Conservation (phyloP, 2,797 vertebrate genomes). For the Crenichthys baileyi region DNA sequence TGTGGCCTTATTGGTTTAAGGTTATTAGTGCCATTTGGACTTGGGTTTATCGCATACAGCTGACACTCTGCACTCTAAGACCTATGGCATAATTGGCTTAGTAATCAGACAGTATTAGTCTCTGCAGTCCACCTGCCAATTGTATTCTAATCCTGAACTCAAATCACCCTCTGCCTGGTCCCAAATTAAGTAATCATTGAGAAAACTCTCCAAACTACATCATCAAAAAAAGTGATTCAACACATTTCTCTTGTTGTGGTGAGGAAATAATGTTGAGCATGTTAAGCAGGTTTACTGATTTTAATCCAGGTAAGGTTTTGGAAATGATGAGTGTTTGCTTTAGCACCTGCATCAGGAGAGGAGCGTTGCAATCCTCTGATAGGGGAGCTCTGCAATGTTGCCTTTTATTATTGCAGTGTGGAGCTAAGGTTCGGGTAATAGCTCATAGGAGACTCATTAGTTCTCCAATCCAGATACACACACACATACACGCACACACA, state of each 20-base stretch:
- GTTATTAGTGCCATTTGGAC: conserved; percentile 20
- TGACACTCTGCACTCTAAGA: conserved; percentile 37
- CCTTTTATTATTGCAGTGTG: conserved; percentile 67
- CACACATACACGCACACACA: not conserved
- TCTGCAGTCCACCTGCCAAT: conserved; percentile 32
- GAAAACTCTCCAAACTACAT: not conserved
- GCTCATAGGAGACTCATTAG: conserved; percentile 79
- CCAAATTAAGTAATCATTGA: conserved; percentile 10
- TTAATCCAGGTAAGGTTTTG: conserved; percentile 4
- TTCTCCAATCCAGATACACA: conserved; percentile 47
- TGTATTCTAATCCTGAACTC: conserved; percentile 44
- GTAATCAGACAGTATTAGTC: conserved; percentile 49
- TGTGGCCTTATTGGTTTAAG: conserved; percentile 1
- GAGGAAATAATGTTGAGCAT: not conserved
- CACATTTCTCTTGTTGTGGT: not conserved
- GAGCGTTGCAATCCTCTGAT: conserved; percentile 41
- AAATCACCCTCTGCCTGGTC: conserved; percentile 14
- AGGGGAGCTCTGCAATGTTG: conserved; percentile 60
- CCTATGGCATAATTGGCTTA: conserved; percentile 75
- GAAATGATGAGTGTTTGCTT: conserved; percentile 12
- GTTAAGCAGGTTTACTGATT: not conserved
- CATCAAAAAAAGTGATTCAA: not conserved
- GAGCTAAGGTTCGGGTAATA: conserved; percentile 67
- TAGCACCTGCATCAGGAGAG: conserved; percentile 26
- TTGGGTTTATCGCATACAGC: conserved; percentile 41